Evolutionary conservation across 2,888 invertebrate species (phyloP).

Genomic region (Scrobipalpa costella): DNA sequence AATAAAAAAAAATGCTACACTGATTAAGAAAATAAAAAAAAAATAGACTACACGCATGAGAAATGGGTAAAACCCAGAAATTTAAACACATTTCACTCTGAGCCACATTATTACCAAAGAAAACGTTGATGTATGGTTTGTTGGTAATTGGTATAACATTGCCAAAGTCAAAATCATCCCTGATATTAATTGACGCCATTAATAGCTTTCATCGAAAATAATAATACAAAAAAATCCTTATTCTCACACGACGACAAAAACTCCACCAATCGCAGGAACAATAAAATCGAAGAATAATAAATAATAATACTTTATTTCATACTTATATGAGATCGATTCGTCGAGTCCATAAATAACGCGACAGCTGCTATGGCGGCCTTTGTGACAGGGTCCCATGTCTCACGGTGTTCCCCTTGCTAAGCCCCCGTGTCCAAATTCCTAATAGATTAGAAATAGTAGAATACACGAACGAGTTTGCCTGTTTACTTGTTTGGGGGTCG

Average conservation of each 20-base stretch:
- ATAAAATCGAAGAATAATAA: conserved; percentile 67
- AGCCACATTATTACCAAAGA: no score
- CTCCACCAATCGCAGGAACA: conserved; percentile 43
- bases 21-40: no score
- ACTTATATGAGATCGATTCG: conserved; percentile 51
- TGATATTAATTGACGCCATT: conserved; percentile 34
- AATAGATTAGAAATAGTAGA: conserved; percentile 43
- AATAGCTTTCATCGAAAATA: conserved; percentile 36
- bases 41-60: no score
- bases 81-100: no score
- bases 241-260: conserved; percentile 47
- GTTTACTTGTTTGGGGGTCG: conserved; percentile 14
- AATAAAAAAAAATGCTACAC: no score
- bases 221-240: conserved; percentile 43
- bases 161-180: background rate
- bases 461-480: conserved; percentile 45
- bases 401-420: conserved; percentile 51
- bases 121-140: no score
- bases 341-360: conserved; percentile 61
- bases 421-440: conserved; percentile 41
- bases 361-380: conserved; percentile 65
- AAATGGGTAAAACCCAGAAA: no score
- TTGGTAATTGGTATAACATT: no score
- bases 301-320: conserved; percentile 46
- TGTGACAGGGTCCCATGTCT: conserved; percentile 61